Conservation (phyloP, 2,113 vertebrate genomes). For the Salvelinus namaycush region DNA sequence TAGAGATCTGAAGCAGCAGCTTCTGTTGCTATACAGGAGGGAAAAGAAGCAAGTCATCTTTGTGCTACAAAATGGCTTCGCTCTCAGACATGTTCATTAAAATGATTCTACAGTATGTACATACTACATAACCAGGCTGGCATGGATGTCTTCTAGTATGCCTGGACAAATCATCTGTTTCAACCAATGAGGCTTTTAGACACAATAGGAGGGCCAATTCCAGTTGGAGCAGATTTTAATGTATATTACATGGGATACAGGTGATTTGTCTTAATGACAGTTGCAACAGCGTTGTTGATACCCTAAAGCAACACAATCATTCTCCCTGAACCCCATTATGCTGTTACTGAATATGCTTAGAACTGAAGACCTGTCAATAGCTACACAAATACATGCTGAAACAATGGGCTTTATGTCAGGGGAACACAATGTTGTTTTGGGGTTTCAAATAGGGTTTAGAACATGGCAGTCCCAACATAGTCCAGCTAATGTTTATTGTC, state of each 20-base stretch:
- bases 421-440: not conserved
- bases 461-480: not conserved
- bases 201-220: constrained; percentile 11
- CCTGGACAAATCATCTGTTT: constrained; percentile 6
- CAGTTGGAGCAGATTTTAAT: constrained; percentile 32
- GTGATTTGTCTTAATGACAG: constrained; percentile 49
- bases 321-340: constrained; percentile 19
- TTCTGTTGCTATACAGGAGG: constrained; percentile 50
- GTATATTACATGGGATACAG: constrained; percentile 21
- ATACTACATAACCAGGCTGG: not conserved
- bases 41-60: constrained; percentile 53
- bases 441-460: not conserved
- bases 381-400: not conserved
- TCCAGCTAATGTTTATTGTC: not conserved
- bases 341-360: not conserved
- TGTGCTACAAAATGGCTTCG: constrained; percentile 56
- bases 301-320: constrained; percentile 38
- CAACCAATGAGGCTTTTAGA: constrained; percentile 3
- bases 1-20: constrained; percentile 64
- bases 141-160: constrained; percentile 5
- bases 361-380: not conserved
- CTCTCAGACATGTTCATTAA: constrained; percentile 30
- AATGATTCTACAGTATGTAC: not conserved
- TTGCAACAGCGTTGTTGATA: constrained; percentile 20
- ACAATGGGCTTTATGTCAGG: not conserved